Base-by-base conservation (phyloP, 2,113 vertebrate genomes). In the Amphiprion ocellaris region DNA sequence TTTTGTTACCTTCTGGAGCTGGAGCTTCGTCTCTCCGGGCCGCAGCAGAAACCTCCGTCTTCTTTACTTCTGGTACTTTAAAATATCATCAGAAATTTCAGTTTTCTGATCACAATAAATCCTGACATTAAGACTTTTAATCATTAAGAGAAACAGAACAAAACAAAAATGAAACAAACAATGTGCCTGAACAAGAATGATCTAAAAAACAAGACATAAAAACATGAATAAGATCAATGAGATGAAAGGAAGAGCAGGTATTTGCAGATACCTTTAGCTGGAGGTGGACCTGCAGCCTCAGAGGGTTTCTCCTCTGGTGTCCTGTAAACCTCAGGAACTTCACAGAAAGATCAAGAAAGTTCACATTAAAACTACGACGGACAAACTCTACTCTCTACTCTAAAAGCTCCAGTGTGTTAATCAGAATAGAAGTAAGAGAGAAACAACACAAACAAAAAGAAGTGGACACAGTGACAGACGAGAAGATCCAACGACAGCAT, bases 1-100 rank as follows among this genome's bases (percentile, higher is more conserved):
- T 0, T 1, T n/a, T 11, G 0, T 84, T 96, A 98, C 96, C 96
- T 97, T 94, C 92, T 74, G 82, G 77, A 64, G 89, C 74, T 1
- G 86, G 76, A 28, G 83, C 79, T 91, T 94, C 90, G 83, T 96
- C 95, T 92, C 91, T 93, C 81, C 80, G 88, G 37, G 84, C 68
- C 1, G 86, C 77, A 84, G 89, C 77, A 21, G 82, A 23, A 44
- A 90, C 75, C 59, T 93, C 87, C 1, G 71, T 79, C 69, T 90
- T 95, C 92, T 82, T 93, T 24, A 81, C 77, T 79, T 93, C 92
- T 59, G 93, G 59, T 75, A 85, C 94, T 95, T 94, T 59, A 92
- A 93, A 90, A 91, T 50, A 91, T 79, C 33, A 85, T 81, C 30
- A 86, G 5, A 5, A n/a, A 55, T 64, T 68, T 86, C 17, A 88